Evolutionary conservation across 2,888 invertebrate genomes (phyloP), one percentile per base, ranked within the genome.

Genomic region (Melinaea marsaeus): DNA sequence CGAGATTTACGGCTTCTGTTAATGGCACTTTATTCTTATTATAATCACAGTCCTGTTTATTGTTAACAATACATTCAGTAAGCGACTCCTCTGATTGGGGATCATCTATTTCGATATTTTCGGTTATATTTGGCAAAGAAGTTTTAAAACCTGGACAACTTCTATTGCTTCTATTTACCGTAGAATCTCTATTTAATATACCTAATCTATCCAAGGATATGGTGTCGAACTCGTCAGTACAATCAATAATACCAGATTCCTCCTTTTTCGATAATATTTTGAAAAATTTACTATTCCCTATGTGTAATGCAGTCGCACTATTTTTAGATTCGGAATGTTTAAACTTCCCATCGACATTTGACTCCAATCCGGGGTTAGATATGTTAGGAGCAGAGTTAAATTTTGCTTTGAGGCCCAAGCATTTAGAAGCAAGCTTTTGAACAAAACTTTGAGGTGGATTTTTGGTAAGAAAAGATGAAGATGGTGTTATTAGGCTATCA

Each of bases 351-450:
- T 84, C 84, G 75, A 78, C 80, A 74, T 84, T 88, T 74, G 79
- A 73, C 72, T 86, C 85, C 72, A 79, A 74, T 70, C 78, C 77
- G 70, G 77, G 68, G 71, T 88, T 88, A 81, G 86, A 85, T 75
- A 90, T 88, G 74, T 90, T 90, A 86, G 90, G 89, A 79, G 89
- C 89, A 67, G 91, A 91, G 75, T 85, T 88, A 72, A 91, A 90
- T 72, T 88, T 90, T 65, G 89, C 81, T 80, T 87, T 91, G 34
- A 90, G 79, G 79, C 91, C 89, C 80, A 90, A 87, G 87, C 87
- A 90, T 80, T 90, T 91, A 46, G 90, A 88, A 83, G 91, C 90
- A 84, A 91, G 86, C 86, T 88, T 88, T 86, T 88, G 86, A 65
- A 90, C 90, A 79, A 90, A 90, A 84, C 87, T 90, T 77, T 86